Conservation (phyloP, 2,797 vertebrate species). For the Cebuella pygmaea region DNA sequence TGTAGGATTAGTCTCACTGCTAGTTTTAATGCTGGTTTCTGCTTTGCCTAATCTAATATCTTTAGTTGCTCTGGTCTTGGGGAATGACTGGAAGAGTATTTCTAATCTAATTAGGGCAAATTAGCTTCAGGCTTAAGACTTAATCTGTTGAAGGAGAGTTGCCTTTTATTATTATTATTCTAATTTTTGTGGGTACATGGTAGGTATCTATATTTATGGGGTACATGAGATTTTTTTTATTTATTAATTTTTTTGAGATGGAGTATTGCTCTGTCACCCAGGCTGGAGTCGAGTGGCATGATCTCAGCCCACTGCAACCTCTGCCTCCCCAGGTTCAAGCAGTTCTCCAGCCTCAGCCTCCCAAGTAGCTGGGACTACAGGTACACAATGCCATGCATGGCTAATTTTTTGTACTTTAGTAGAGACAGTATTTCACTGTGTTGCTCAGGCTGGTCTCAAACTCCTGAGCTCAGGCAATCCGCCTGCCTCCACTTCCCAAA, state of each 20-base stretch:
- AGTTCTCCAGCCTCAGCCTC: neutral
- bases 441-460: neutral
- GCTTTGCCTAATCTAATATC: neutral
- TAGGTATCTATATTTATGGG: neutral
- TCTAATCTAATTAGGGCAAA: neutral
- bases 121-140: neutral
- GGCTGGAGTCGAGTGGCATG: neutral
- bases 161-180: neutral
- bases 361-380: neutral
- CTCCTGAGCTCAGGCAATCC: neutral
- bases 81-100: neutral
- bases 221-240: neutral
- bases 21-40: neutral
- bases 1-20: neutral
- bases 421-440: neutral
- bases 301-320: neutral
- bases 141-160: neutral
- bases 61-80: neutral
- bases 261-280: neutral
- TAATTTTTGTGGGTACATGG: neutral
- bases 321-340: neutral
- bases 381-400: rapidly evolving
- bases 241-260: neutral
- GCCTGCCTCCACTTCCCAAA: neutral
- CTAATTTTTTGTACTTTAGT: neutral